These are phyloP conservation scores for Pitangus sulphuratus DNA, from an alignment of 2,797 vertebrate genomes.

Conservation along the genomic window DNA sequence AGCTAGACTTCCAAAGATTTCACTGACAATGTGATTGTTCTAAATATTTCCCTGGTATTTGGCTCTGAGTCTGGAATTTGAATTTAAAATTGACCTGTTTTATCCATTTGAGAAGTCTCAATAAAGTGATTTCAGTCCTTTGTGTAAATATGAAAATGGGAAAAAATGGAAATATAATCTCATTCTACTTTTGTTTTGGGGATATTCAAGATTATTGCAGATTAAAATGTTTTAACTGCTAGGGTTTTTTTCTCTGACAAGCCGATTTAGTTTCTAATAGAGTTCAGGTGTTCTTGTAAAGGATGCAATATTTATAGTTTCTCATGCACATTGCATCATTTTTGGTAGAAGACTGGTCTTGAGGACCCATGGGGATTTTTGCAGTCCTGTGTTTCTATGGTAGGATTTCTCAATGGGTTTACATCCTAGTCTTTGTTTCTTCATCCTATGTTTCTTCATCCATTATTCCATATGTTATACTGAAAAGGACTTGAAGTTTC, in stretches of 20 bases:
- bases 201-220: not conserved
- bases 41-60: not conserved
- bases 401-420: not conserved
- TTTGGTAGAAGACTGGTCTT: not conserved
- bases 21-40: not conserved
- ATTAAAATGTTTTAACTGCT: not conserved
- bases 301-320: not conserved
- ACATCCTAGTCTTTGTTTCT: not conserved
- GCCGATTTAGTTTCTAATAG: not conserved
- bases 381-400: not conserved
- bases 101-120: not conserved
- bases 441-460: not conserved
- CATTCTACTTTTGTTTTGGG: not conserved
- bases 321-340: not conserved
- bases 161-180: not conserved
- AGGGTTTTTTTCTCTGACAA: not conserved
- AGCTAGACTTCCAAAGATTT: not conserved
- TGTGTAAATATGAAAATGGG: not conserved
- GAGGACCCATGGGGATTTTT: not conserved
- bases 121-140: not conserved
- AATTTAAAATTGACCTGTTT: slow-evolving; percentile 24
- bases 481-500: not conserved
- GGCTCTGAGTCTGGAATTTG: not conserved
- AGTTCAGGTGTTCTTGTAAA: not conserved
- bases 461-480: not conserved